Base-by-base conservation (phyloP, 2,113 vertebrate genomes). In the Dermatemys mawii region DNA sequence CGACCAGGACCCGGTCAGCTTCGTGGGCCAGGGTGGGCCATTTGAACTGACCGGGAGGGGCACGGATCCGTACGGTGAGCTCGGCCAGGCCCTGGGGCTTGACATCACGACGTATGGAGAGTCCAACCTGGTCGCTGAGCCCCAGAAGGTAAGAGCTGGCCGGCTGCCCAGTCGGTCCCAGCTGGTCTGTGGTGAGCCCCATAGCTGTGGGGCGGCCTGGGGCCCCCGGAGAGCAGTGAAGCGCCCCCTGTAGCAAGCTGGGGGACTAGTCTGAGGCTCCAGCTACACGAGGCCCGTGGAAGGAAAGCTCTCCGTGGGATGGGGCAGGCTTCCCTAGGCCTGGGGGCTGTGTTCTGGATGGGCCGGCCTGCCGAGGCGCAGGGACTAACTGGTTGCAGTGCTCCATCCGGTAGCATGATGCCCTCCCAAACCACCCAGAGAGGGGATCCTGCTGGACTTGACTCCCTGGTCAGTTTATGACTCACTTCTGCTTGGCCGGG, bases 61-160 rank as follows among this genome's bases (percentile, higher is more conserved):
- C 32, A 94, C 83, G 16, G 55, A 3, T 7, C 90, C 76, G 1
- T 88, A 38, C 1, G 10, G 83, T 48, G 44, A 96, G 76, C 3
- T 54, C 91, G 57, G 96, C 49, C 0, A 16, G 12, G 83, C n/a
- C 29, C 2, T 48, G 22, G 94, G 97, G 96, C 50, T 41, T 3
- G 49, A 96, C 5, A 48, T 98, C 90, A 98, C 98, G 5, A 97
- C 97, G 0, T 99, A 99, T 0, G 97, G 98, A 38, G 99, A 99
- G 76, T 97, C 98, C 10, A 98, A 99, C 90, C 98, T 99, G 78
- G 96, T 99, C 0, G 98, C 99, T 2, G 99, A 99, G 92, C 99
- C 99, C 16, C 98, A 98, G 87, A 99, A 98, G 98, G 99, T 99
- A 87, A 97, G 96, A 85, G 5, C 3, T 35, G 24, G 16, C 13